These are phyloP conservation scores for Borostomias antarcticus DNA, from an alignment of 2,797 vertebrate genomes.

Conservation along the genomic window DNA sequence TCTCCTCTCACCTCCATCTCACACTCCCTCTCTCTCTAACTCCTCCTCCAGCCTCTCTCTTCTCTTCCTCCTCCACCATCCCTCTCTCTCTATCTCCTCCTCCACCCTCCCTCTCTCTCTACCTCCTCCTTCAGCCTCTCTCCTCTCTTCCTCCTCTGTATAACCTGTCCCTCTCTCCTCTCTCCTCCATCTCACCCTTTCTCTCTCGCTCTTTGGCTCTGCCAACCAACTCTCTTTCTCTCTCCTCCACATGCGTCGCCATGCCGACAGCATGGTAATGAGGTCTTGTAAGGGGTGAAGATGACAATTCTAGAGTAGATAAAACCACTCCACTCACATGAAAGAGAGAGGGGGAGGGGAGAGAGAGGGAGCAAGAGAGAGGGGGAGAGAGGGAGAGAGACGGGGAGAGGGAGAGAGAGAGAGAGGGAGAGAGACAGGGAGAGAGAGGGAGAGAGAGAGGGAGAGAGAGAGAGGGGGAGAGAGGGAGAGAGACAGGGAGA, in stretches of 20 bases:
- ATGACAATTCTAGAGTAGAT: slow-evolving; percentile 21
- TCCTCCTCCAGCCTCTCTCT: neutral
- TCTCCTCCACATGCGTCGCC: slow-evolving; percentile 54
- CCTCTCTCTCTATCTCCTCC: slow-evolving; percentile 18
- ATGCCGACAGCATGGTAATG: slow-evolving; percentile 60
- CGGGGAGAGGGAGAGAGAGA: too few species aligned
- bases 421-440: too few species aligned
- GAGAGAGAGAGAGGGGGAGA: too few species aligned
- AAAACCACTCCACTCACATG: slow-evolving; percentile 24
- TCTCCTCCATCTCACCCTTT: neutral
- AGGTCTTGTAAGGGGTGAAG: slow-evolving; percentile 31
- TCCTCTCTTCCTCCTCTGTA: slow-evolving; percentile 8
- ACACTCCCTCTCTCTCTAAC: neutral
- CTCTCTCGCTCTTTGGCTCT: too few species aligned
- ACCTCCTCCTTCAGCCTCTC: slow-evolving; percentile 8
- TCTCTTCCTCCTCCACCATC: slow-evolving; percentile 23
- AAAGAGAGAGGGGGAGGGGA: slow-evolving; percentile 12
- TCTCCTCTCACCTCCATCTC: neutral
- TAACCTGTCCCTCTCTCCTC: neutral
- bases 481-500: too few species aligned
- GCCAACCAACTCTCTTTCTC: slow-evolving; percentile 9
- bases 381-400: too few species aligned
- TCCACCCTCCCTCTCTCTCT: slow-evolving; percentile 5
- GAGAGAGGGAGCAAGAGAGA: too few species aligned
- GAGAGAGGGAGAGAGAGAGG: too few species aligned